These are phyloP conservation scores for Lophius piscatorius DNA, from an alignment of 2,113 vertebrate genomes.

Conservation along the genomic window DNA sequence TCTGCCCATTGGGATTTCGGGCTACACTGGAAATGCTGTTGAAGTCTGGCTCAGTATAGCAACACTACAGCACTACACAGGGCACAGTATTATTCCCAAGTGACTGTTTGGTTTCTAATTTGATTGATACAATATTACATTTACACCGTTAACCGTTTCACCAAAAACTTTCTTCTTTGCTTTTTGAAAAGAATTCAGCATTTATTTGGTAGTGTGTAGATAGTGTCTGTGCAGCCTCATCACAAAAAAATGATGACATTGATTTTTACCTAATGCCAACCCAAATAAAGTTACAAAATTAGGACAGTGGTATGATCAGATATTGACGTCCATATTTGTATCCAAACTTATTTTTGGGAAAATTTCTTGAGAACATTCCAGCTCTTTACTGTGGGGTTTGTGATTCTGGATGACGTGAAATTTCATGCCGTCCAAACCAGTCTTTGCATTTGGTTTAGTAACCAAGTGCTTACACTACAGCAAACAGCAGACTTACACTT, in stretches of 20 bases:
- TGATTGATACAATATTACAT: too few relatives aligned
- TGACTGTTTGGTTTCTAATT: not conserved
- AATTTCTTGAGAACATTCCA: not conserved
- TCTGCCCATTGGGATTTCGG: conserved; percentile 48
- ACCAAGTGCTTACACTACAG: too few relatives aligned
- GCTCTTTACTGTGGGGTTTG: too few relatives aligned
- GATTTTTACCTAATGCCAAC: conserved; percentile 6
- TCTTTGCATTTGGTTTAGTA: too few relatives aligned
- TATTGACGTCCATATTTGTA: not conserved
- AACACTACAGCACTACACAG: conserved; percentile 3
- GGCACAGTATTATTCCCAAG: too few relatives aligned
- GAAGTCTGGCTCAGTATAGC: conserved; percentile 19
- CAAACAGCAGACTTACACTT: too few relatives aligned
- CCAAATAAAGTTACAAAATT: conserved; percentile 29
- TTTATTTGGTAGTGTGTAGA: too few relatives aligned
- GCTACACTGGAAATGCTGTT: conserved; percentile 33
- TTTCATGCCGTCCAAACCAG: too few relatives aligned
- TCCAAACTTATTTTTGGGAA: not conserved
- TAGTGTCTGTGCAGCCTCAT: not conserved
- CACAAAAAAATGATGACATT: not conserved
- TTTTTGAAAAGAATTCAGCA: too few relatives aligned
- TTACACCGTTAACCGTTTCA: too few relatives aligned
- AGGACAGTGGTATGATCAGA: conserved; percentile 6
- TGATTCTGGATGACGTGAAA: too few relatives aligned
- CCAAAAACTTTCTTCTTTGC: too few relatives aligned